Evolutionary conservation across 2,888 invertebrate genomes (phyloP).

Genomic region (Drosophila leonis): DNA sequence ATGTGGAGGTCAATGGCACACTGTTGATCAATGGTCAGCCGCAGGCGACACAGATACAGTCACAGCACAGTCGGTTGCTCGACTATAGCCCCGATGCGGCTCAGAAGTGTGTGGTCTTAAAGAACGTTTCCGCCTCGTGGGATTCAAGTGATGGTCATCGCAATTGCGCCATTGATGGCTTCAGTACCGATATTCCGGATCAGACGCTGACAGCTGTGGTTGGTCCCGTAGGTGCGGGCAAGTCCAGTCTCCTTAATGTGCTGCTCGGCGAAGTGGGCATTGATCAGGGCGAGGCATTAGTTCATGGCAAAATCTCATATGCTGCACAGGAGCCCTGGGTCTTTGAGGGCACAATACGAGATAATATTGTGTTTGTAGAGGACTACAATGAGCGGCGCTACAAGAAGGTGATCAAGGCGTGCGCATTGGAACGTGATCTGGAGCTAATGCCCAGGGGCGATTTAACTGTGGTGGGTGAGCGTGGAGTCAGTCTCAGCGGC

Average conservation of each 20-base stretch:
- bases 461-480: conserved; percentile 87
- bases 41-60: conserved; percentile 2
- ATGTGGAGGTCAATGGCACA: conserved; percentile 53
- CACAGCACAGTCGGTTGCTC: conserved; percentile 41
- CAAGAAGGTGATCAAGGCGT: conserved; percentile 87
- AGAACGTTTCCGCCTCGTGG: conserved; percentile 87
- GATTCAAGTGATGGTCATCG: conserved; percentile 77
- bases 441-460: conserved; percentile 87
- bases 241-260: conserved; percentile 90
- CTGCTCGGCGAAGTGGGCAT: conserved; percentile 90
- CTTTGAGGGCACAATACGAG: conserved; percentile 92
- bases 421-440: conserved; percentile 89
- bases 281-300: conserved; percentile 87
- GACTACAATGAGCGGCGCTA: conserved; percentile 87
- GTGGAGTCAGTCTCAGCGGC: conserved; percentile 90
- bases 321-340: conserved; percentile 94
- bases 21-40: conserved; percentile 47
- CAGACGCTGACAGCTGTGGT: conserved; percentile 86
- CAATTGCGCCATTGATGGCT: conserved; percentile 78
- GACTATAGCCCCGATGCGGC: conserved; percentile 66
- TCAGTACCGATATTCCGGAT: conserved; percentile 86
- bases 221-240: conserved; percentile 91
- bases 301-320: conserved; percentile 90
- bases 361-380: conserved; percentile 96
- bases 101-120: conserved; percentile 83